Conservation (phyloP, 53 echinoderm and acorn worm species). For the Actinopyga echinites region DNA sequence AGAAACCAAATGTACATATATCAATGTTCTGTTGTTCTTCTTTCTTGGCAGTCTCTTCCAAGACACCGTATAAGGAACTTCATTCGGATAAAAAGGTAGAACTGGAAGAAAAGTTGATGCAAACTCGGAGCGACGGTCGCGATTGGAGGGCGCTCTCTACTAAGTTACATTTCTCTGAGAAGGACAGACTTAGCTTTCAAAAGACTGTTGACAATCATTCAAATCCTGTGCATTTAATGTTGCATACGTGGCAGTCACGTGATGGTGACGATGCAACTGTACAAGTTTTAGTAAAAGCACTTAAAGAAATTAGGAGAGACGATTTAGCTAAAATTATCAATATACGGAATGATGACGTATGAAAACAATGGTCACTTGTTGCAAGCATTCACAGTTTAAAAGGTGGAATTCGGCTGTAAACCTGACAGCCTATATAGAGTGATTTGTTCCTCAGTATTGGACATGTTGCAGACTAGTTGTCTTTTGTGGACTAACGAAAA, state of each 20-base stretch:
- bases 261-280: constrained; percentile 67
- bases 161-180: constrained; percentile 79
- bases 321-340: constrained; percentile 68
- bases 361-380: not conserved
- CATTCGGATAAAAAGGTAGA: constrained; percentile 67
- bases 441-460: too few relatives aligned
- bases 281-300: constrained; percentile 65
- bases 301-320: constrained; percentile 65
- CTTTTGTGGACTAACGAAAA: too few relatives aligned
- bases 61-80: constrained; percentile 67
- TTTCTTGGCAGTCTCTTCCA: constrained; percentile 62
- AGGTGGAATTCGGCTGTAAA: too few relatives aligned
- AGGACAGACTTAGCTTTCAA: constrained; percentile 54
- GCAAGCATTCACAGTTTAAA: not conserved
- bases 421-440: too few relatives aligned
- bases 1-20: not conserved
- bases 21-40: not conserved
- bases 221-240: constrained; percentile 64
- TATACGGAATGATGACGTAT: not conserved
- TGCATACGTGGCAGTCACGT: constrained; percentile 61
- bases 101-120: constrained; percentile 70
- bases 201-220: constrained; percentile 53
- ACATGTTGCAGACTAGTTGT: too few relatives aligned
- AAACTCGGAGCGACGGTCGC: constrained; percentile 66
- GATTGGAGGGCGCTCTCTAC: constrained; percentile 84